Evolutionary conservation across 2,113 vertebrate genomes (phyloP), one percentile per base, ranked within the genome.

Genomic region (Cynopterus brachyotis): DNA sequence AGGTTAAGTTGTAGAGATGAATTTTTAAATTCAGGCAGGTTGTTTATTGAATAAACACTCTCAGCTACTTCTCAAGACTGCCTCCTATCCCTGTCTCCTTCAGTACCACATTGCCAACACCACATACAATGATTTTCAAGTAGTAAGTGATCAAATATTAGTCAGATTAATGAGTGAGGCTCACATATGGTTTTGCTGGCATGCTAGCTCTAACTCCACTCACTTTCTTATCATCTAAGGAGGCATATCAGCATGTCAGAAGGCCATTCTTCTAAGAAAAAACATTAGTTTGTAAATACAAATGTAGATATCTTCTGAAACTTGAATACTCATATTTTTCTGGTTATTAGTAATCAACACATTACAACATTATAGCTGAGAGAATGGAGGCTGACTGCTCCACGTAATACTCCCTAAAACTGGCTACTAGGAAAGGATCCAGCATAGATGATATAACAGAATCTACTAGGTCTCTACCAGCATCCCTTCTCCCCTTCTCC

Each of bases 21-120:
- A 88, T 95, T 94, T 94, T 85, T 78, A 8, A 95, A 72, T 30
- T 91, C 70, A 95, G 6, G 30, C 4, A 87, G 28, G 50, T 2
- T 26, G 2, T 64, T 93, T 37, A 60, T 17, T 64, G 53, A 88
- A 32, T 60, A 80, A 88, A 69, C 40, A 30, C 15, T 22, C 19
- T 67, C 17, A n/a, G 7, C 17, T 28, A 70, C 37, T 53, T 22
- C 35, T 78, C 42, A 83, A 45, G 28, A 24, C 42, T 66, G 2
- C 53, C 19, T 82, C 37, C 28, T 69, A 32, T 3, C 24, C 10
- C n/a, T 87, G 12, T 22, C 35, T 60, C 19, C 1, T 93, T 53
- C 45, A 42, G 5, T 3, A 16, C 19, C 32, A 30, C 4, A 57
- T 19, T 24, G 37, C 60, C 53, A 91, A 64, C 11, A 70, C 40